Evolutionary conservation across 2,888 invertebrate species (phyloP).

Genomic region (Xestia rhomboidea): DNA sequence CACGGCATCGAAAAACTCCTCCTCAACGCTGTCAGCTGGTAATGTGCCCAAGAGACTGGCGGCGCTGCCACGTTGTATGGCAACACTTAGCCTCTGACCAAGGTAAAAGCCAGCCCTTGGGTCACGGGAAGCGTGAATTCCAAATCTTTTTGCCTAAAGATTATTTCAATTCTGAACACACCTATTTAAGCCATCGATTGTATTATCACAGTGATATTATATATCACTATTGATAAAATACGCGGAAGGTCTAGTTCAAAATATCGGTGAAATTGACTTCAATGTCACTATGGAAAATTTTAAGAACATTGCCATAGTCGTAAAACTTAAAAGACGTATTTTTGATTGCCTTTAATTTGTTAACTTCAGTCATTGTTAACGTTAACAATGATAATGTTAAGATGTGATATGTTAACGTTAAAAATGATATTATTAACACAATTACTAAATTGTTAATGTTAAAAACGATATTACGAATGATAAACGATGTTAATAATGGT

Average conservation of each 20-base stretch:
- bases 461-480: background rate
- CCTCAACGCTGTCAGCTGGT: too few relatives aligned
- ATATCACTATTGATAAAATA: conserved; percentile 9
- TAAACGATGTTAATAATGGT: background rate
- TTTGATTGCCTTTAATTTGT: background rate
- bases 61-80: too few relatives aligned
- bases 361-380: background rate
- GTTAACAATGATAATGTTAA: background rate
- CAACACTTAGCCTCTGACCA: too few relatives aligned
- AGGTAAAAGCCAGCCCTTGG: too few relatives aligned
- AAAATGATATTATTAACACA: background rate
- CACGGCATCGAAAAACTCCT: too few relatives aligned
- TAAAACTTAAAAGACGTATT: background rate
- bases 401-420: background rate
- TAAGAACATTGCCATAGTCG: background rate
- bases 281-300: background rate
- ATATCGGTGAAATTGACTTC: background rate
- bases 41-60: too few relatives aligned
- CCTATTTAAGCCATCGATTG: background rate
- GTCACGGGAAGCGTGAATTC: too few relatives aligned
- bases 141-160: background rate
- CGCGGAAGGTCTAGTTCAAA: conserved; percentile 3
- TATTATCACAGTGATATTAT: background rate
- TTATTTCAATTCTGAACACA: background rate
- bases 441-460: background rate